Base-by-base conservation (phyloP, 2,113 vertebrate species). In the Scophthalmus maximus region DNA sequence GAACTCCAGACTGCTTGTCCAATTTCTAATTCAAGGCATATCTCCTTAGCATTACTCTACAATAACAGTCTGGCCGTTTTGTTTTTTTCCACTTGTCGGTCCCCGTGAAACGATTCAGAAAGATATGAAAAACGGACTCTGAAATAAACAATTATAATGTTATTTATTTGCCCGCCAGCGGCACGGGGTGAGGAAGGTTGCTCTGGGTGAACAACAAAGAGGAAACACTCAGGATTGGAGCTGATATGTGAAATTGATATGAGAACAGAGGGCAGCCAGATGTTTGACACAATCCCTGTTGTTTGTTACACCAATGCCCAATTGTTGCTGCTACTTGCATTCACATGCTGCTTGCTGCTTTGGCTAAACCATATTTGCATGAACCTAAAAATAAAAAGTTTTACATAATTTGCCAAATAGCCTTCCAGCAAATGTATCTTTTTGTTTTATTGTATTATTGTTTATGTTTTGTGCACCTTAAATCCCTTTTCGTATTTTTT, bases 141-240 rank as follows among this genome's bases (percentile, higher is more conserved):
- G 58, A 81, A 92, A 90, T 71, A 84, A 82, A 34, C 59, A 71
- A 79, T 87, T 78, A 69, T 82, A 79, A 71, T 76, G 63, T 34
- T 71, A 84, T 83, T 89, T 76, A 90, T 91, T 79, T 30, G 65
- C 74, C n/a, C 85, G 85, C 84, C 81, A 83, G 73, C 34, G 74
- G 25, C 20, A 17, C 20, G 62, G 34, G 64, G 65, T 56, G 30
- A 67, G 47, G 73, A 59, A 55, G 52, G 68, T 78, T 76, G 63
- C 44, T 34, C 22, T 71, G 70, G 61, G 73, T 79, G 74, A 76
- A 53, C 78, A 84, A 68, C 55, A 76, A 79, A 70, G 76, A 75
- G 57, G 60, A 88, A 84, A 88, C 81, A 44, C 25, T 27, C 14
- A 79, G 65, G 49, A 73, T 79, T 78, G 74, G 68, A 63, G 69